These are phyloP conservation scores for fruit fly (Drosophila melanogaster) DNA, from an alignment of 1,140 invertebrate species.

Conservation along the genomic window Release_6_plus_ISO1_MT NT_033779.5:2344001-2344500, in stretches of 20 bases:
- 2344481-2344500: too few relatives aligned
- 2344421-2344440: slow-evolving; percentile 48
- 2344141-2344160: slow-evolving; percentile 76
- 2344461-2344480: not conserved
- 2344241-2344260: slow-evolving; percentile 57
- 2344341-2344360: slow-evolving; percentile 58
- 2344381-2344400: slow-evolving; percentile 75
- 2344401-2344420: slow-evolving; percentile 62
- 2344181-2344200: slow-evolving; percentile 81
- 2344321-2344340: slow-evolving; percentile 38
- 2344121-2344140: slow-evolving; percentile 22
- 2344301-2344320: not conserved
- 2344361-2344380: slow-evolving; percentile 79
- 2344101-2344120: slow-evolving; percentile 2
- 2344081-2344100: too few relatives aligned
- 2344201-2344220: slow-evolving; percentile 68
- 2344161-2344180: slow-evolving; percentile 79
- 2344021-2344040: slow-evolving; percentile 43
- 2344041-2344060: slow-evolving; percentile 81
- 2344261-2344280: not conserved
- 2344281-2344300: not conserved
- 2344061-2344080: slow-evolving; percentile 58
- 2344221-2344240: slow-evolving; percentile 70
- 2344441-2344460: slow-evolving; percentile 5
- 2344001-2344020: slow-evolving; percentile 34